These are phyloP conservation scores for Epinephelus malabaricus DNA, from an alignment of 2,797 vertebrate species.

Conservation along the genomic window DNA sequence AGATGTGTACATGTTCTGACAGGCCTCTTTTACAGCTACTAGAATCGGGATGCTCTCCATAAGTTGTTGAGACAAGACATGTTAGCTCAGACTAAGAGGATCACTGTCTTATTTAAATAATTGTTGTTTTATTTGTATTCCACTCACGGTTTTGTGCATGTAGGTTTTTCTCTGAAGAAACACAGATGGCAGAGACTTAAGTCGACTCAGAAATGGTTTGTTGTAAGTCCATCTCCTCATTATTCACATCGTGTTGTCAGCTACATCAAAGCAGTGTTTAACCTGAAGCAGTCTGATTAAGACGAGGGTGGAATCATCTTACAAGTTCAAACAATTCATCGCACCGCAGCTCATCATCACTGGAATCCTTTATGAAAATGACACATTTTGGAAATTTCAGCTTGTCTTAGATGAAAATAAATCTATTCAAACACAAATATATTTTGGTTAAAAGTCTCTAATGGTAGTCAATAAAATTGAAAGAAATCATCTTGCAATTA, in stretches of 20 bases:
- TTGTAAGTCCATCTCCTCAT: slow-evolving; percentile 36
- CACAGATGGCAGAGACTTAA: slow-evolving; percentile 22
- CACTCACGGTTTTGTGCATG: slow-evolving; percentile 3
- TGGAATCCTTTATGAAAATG: not conserved
- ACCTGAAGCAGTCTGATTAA: slow-evolving; percentile 51
- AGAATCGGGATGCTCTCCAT: not conserved
- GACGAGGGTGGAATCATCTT: slow-evolving; percentile 23
- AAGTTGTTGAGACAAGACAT: not conserved
- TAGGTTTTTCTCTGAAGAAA: slow-evolving; percentile 5
- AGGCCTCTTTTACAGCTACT: no score
- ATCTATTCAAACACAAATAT: slow-evolving; percentile 3
- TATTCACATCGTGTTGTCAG: slow-evolving; percentile 27
- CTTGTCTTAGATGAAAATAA: slow-evolving; percentile 14
- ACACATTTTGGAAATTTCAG: slow-evolving; percentile 22
- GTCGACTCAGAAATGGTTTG: slow-evolving; percentile 36
- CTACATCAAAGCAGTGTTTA: slow-evolving; percentile 52
- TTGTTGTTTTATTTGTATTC: slow-evolving; percentile 14
- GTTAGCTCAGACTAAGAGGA: slow-evolving; percentile 1
- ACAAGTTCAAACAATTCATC: slow-evolving; percentile 41
- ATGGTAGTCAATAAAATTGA: slow-evolving; percentile 8
- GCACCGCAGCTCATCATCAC: slow-evolving; percentile 6
- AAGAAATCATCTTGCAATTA: slow-evolving; percentile 11
- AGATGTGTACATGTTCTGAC: not conserved
- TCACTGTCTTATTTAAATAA: not conserved
- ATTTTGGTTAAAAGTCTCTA: not conserved